Base-by-base conservation (phyloP, 2,888 invertebrate genomes). In the Meiosimyza platycephala region DNA sequence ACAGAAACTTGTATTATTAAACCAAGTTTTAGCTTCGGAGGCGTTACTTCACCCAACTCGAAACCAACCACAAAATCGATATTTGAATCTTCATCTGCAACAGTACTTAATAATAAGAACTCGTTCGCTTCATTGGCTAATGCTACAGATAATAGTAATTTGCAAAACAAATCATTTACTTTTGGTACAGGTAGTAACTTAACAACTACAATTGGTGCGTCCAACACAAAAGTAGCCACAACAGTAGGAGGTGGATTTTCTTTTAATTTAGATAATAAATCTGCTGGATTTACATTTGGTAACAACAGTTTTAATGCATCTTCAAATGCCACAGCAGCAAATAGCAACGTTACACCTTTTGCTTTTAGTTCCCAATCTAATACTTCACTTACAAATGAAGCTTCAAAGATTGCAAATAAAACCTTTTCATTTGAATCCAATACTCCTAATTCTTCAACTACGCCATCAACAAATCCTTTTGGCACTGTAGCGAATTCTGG, bases 211-310 rank as follows among this genome's bases (percentile, higher is more conserved):
- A 85, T 85, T 71, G 77, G 77, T 12, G 63, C 67, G 33, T 74
- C 79, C 15, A 75, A 69, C 13, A 77, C 80, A 28, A 74, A 78
- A 6, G 73, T 75, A 11, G 76, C 78, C 40, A 72, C 72, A 6
- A 6, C 75, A 74, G 48, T 64, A 68, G 48, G 77, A 0, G 78
- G 80, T 7, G 80, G 78, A 3, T 84, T 84, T 47, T 73, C 81
- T 18, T 79, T 79, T 40, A 66, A 54, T 40, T n/a, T 40, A 11
- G 54, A 51, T 15, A 57, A 55, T 7, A 55, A 48, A 18, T 28
- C 60, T 72, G 6, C 78, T 73, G 65, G 72, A 0, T 84, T 83
- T 71, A 47, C 78, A n/a, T 84, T 84, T 65, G 78, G 81, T 1
- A 72, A 72, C 40, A 51, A 75, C 6, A 54, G 11, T 33, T 9